These are phyloP conservation scores for Pteropus alecto DNA, from an alignment of 2,113 vertebrate genomes.

Conservation along the genomic window DNA sequence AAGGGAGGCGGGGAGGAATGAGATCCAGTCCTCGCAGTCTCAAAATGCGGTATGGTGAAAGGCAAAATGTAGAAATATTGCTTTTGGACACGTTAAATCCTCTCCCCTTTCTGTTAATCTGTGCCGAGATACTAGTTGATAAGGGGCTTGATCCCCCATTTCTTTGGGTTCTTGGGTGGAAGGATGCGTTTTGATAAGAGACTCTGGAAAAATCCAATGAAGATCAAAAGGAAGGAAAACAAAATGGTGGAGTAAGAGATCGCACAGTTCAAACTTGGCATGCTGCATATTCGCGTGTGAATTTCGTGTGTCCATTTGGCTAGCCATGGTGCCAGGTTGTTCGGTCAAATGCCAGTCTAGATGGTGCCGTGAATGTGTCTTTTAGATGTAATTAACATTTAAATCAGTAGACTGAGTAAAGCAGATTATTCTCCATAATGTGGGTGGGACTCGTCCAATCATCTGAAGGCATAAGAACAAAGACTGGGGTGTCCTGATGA, in stretches of 20 bases:
- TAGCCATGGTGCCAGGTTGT: background rate
- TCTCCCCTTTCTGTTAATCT: background rate
- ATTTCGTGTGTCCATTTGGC: background rate
- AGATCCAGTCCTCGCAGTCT: background rate
- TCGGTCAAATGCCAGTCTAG: background rate
- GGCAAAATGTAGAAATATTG: background rate
- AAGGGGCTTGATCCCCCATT: background rate
- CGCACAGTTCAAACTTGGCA: background rate
- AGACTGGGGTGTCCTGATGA: background rate
- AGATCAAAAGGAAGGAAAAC: background rate
- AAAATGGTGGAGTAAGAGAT: background rate
- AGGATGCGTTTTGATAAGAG: background rate
- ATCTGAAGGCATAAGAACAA: background rate
- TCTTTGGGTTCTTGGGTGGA: background rate
- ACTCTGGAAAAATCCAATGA: background rate
- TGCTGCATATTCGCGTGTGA: accelerated
- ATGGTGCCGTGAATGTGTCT: background rate
- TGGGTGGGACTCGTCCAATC: background rate
- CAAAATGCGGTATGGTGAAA: background rate
- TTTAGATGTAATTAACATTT: background rate
- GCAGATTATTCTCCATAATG: background rate
- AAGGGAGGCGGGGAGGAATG: background rate
- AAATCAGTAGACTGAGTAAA: background rate
- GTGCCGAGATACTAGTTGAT: background rate
- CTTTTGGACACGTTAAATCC: background rate